A percentile compares a stretch with the other conserved stretches of the same genome.
Evolutionary conservation across 2,113 vertebrate genomes (phyloP).

Genomic region (Salvelinus fontinalis): DNA sequence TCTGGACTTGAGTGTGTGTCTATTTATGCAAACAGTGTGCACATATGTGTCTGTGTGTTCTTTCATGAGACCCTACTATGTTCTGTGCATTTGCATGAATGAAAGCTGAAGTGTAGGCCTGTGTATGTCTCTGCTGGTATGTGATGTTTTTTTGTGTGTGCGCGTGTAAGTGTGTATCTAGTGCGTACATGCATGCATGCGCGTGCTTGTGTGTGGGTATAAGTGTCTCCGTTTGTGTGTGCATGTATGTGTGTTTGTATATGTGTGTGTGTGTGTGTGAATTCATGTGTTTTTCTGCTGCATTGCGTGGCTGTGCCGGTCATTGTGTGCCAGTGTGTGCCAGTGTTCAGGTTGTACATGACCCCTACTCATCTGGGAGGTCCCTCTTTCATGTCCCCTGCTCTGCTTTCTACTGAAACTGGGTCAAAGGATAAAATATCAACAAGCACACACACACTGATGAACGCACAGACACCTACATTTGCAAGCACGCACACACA

Average conservation of each 20-base stretch:
- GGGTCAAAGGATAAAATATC: constrained; percentile 72
- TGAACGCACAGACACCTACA: constrained; percentile 14
- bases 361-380: constrained; percentile 59
- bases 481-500: constrained; percentile 11
- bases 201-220: constrained; percentile 46
- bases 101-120: too few relatives aligned
- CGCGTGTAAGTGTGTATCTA: neutral
- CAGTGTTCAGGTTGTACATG: constrained; percentile 62
- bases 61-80: neutral
- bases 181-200: neutral
- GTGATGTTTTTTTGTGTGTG: neutral
- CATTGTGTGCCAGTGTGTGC: constrained; percentile 48
- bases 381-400: constrained; percentile 66
- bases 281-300: constrained; percentile 26
- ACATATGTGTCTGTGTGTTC: neutral
- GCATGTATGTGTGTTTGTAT: neutral
- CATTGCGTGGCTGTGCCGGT: constrained; percentile 60
- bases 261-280: constrained; percentile 24
- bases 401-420: constrained; percentile 61
- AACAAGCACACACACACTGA: constrained; percentile 43
- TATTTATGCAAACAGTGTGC: too few relatives aligned
- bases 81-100: neutral
- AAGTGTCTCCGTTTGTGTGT: constrained; percentile 4
- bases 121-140: too few relatives aligned
- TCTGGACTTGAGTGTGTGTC: neutral